phyloP scores from a whole-genome alignment of 2,797 vertebrate genomes.

The Onychomys leucogaster region DNA sequence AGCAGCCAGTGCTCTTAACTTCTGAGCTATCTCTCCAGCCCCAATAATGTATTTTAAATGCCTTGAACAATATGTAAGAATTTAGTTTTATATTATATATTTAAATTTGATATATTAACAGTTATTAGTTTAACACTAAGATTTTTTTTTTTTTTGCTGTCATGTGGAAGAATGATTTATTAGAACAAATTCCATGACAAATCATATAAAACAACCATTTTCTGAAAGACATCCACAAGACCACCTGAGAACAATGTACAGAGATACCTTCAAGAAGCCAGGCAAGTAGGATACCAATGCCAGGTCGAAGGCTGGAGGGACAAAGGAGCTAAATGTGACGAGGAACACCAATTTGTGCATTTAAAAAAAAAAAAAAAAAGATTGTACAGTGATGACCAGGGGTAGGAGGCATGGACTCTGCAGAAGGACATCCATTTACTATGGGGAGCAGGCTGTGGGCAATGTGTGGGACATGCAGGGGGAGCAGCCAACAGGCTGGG shows the following conservation, averaged over 20 bases:
- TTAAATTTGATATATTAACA: constrained; percentile 54
- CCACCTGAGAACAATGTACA: constrained; percentile 88
- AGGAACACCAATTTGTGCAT: not conserved
- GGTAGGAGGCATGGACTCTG: not conserved
- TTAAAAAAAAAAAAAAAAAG: constrained; percentile 34
- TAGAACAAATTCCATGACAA: constrained; percentile 90
- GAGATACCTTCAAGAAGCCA: constrained; percentile 82
- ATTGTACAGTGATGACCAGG: constrained; percentile 21
- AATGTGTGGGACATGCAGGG: too few relatives aligned
- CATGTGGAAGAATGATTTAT: constrained; percentile 90
- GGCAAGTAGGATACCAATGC: constrained; percentile 84
- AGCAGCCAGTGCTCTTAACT: too few relatives aligned
- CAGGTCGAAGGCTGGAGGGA: not conserved
- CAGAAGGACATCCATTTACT: not conserved
- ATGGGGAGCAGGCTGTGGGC: not conserved
- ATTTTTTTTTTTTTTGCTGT: too few relatives aligned
- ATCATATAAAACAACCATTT: constrained; percentile 91
- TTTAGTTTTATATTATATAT: constrained; percentile 26
- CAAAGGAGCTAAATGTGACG: not conserved
- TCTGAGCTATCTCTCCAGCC: too few relatives aligned
- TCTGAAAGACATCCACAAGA: constrained; percentile 87
- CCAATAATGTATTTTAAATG: constrained; percentile 53
- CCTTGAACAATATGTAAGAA: constrained; percentile 5
- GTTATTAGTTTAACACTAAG: constrained; percentile 46
- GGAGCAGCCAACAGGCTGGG: not conserved